These are phyloP conservation scores for Sphinx pinastri DNA, from an alignment of 2,888 invertebrate genomes.

Conservation along the genomic window DNA sequence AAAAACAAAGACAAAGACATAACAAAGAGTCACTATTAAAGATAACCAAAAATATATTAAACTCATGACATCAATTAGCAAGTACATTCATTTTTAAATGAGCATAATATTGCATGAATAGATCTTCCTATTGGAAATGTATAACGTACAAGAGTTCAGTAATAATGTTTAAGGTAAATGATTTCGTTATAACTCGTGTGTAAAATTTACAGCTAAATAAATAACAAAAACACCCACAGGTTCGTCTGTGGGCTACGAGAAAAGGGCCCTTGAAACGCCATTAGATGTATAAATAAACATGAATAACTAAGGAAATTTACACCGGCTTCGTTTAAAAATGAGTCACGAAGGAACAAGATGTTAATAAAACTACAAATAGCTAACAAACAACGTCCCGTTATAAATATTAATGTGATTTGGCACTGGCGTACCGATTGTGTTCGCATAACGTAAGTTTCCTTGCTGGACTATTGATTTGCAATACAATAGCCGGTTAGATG, in stretches of 20 bases:
- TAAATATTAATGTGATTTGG: constrained; percentile 28
- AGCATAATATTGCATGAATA: too few species aligned
- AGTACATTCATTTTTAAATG: too few species aligned
- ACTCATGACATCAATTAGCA: too few species aligned
- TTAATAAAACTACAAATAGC: constrained; percentile 21
- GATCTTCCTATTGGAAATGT: too few species aligned
- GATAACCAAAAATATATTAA: too few species aligned
- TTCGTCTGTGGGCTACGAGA: background rate
- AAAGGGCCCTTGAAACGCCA: background rate
- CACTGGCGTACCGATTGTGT: constrained; percentile 25
- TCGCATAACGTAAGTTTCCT: constrained; percentile 20
- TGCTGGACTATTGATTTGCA: constrained; percentile 21
- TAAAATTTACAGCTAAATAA: too few species aligned
- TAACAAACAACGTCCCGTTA: constrained; percentile 17
- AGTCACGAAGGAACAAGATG: constrained; percentile 22
- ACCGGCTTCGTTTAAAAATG: constrained; percentile 20
- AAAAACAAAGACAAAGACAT: too few species aligned
- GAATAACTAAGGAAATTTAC: constrained; percentile 15
- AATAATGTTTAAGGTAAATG: too few species aligned
- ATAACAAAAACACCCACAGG: too few species aligned
- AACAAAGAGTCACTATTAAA: too few species aligned
- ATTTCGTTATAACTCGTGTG: too few species aligned
- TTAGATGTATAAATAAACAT: background rate
- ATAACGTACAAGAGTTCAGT: too few species aligned
- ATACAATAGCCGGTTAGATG: constrained; percentile 21